Percentiles rank a stretch among this genome's conserved stretches.
phyloP scores from a whole-genome alignment of 2,113 vertebrate species.

The Acrocephalus arundinaceus region DNA sequence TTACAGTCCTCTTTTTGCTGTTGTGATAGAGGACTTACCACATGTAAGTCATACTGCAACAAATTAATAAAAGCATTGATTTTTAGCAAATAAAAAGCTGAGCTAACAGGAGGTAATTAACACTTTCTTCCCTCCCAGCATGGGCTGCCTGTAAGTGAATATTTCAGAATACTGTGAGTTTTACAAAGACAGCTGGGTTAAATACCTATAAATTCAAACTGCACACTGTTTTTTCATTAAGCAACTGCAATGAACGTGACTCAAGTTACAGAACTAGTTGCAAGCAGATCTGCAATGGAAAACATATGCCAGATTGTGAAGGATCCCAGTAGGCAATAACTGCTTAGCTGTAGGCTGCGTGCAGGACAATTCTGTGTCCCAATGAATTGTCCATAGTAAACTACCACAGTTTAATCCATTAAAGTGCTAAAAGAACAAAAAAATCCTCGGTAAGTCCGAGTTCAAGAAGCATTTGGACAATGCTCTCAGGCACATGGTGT shows the following conservation, averaged over 20 bases:
- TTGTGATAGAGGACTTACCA: background rate
- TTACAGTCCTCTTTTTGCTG: background rate
- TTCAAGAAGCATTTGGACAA: background rate
- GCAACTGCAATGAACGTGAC: background rate
- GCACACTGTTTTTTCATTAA: background rate
- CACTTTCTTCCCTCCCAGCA: background rate
- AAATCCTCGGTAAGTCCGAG: background rate
- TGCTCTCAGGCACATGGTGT: background rate
- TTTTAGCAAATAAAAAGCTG: background rate
- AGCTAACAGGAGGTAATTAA: background rate
- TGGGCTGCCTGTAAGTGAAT: background rate
- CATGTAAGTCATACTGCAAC: background rate
- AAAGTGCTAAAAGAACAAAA: background rate
- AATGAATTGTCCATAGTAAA: background rate
- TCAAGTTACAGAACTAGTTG: background rate
- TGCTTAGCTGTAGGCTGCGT: background rate
- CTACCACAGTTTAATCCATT: background rate
- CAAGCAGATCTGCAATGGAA: background rate
- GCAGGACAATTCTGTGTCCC: background rate
- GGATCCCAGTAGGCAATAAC: background rate
- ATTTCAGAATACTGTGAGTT: background rate
- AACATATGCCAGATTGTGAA: background rate
- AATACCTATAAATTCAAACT: slow-evolving; percentile 2
- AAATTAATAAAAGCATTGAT: background rate
- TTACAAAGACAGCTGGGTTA: background rate